Evolutionary conservation across 2,113 vertebrate species (phyloP), one percentile per base, ranked within the genome.

Genomic region (Pseudorasbora parva): DNA sequence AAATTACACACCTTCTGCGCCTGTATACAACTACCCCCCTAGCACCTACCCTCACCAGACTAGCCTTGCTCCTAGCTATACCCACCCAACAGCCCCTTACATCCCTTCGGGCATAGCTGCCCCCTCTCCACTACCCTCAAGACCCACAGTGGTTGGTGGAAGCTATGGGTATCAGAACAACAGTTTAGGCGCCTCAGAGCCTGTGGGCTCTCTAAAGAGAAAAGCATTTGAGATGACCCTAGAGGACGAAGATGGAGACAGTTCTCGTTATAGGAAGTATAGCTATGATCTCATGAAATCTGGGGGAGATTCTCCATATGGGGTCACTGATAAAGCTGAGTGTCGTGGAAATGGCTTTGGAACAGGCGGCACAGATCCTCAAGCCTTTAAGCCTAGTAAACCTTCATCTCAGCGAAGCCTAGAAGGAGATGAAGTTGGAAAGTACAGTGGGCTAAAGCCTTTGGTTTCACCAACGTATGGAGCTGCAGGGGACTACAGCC

Each of bases 21-120:
- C 96, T 4, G 87, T 98, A 59, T 98, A 99, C 89, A 97, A 96
- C 94, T 99, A 98, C 41, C 69, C 94, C 4, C 88, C 93, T 6
- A 93, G 92, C 90, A 91, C 93, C 77, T 95, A 95, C 82, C 91
- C 94, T 74, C 90, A 82, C 25, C 95, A 73, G 88, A 93, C 89
- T 86, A 92, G 90, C 93, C 95, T 92, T 33, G 94, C 0, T 43
- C 91, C 96, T 0, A 94, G 91, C 87, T 98, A 97, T 19, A 93
- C 93, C 12, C 96, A 97, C 78, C 92, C 96, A 0, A 89, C 96
- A 0, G 88, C 95, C 1, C 92, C 96, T 68, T 99, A 97, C 92
- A 91, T 98, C 64, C 90, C 96, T 69, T 95, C 96, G 0, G 94
- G 96, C 82, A 94, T 98, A 37, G 92, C 96, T 0, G 93, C 96